Evolutionary conservation across 1,140 invertebrate genomes (phyloP).

Genomic region (Pseudoatta argentina): DNA sequence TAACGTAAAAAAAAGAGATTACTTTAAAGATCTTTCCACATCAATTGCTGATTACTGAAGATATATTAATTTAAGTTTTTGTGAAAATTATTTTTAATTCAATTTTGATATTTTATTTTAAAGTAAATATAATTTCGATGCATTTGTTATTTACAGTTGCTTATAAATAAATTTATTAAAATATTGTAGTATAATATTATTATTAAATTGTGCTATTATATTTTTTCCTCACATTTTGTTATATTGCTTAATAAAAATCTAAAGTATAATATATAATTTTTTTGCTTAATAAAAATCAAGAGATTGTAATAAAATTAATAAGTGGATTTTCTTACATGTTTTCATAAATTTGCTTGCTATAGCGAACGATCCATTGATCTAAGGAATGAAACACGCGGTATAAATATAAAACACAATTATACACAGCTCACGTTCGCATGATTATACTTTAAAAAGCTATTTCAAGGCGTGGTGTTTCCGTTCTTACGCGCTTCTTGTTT

Average conservation of each 20-base stretch:
- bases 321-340: background rate
- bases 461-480: conserved; percentile 5
- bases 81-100: background rate
- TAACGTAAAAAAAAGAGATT: background rate
- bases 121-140: background rate
- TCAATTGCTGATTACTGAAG: background rate
- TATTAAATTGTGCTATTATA: background rate
- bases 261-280: background rate
- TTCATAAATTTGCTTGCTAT: background rate
- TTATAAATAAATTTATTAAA: background rate
- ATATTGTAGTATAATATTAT: conserved; percentile 2
- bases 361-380: background rate
- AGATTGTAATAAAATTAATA: background rate
- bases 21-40: no score
- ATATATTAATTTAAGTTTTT: conserved; percentile 8
- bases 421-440: background rate
- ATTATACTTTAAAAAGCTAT: conserved; percentile 22
- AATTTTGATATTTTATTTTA: background rate
- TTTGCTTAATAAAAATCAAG: background rate
- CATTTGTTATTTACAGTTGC: background rate
- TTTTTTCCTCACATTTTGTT: background rate
- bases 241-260: conserved; percentile 7
- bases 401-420: conserved; percentile 19
- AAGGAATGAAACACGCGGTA: conserved; percentile 16
- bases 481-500: conserved; percentile 45